Base-by-base conservation (phyloP, 2,113 vertebrate genomes). In the Nematolebias whitei region DNA sequence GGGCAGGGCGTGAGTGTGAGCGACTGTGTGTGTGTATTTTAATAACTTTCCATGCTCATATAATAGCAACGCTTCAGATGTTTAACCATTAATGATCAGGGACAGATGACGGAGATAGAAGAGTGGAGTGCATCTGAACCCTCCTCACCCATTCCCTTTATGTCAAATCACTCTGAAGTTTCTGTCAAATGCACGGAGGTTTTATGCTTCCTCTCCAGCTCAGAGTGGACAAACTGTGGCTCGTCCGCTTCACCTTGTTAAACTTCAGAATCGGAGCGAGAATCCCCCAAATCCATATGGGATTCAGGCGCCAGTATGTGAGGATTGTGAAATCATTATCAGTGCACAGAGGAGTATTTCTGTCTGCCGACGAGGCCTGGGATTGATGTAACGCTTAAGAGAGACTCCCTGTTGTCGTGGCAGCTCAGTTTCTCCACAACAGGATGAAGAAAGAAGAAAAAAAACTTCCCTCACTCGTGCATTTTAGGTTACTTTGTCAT, bases 21-120 rank as follows among this genome's bases (percentile, higher is more conserved):
- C 32, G 71, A 35, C 73, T 51, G 65, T 55, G 53, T 56, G 76
- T 55, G 75, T 50, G 50, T 14, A 63, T 79, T 92, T 91, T 89
- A 90, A 91, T 90, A 90, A 91, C 83, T 87, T 90, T 81, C 71
- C 76, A 68, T 71, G 80, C 79, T 84, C 78, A 80, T 84, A 84
- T 85, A 83, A 87, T 78, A 60, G 73, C 75, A 71, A 82, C 68
- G 84, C 88, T 76, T 86, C 83, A 84, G 68, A 86, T 79, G 67
- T 87, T 91, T 85, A 87, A 88, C 80, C 83, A 85, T 83, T 84
- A 81, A 86, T 87, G 85, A 88, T 72, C 80, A 68, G 67, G 79
- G 80, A 85, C 88, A 78, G 84, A 87, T 83, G 86, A 87, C 32
- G 64, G 74, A 82, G 87, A 89, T 79, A 82, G 59, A 76, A 35